Percentiles rank a stretch among this genome's conserved stretches.
phyloP scores from a whole-genome alignment of 1,140 invertebrate species.

The Saccostrea cuccullata region DNA sequence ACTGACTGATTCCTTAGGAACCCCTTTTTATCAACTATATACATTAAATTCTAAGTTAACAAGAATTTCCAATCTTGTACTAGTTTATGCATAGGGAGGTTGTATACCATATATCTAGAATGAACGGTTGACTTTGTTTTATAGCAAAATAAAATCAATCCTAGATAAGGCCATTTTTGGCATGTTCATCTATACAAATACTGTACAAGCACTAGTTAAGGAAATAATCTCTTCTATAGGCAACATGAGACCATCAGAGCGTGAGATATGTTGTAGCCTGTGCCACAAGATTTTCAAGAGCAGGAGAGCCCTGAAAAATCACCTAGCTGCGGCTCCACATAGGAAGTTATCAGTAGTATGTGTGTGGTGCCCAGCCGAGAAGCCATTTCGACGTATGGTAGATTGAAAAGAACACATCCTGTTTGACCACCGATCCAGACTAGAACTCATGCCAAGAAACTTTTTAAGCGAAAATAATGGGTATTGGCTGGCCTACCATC shows the following conservation, averaged over 20 bases:
- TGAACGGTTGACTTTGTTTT: not conserved
- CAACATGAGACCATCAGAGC: too few relatives aligned
- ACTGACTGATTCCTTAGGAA: too few relatives aligned
- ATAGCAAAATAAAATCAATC: not conserved
- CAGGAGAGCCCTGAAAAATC: not conserved
- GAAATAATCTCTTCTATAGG: not conserved
- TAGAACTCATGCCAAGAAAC: too few relatives aligned
- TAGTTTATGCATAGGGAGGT: too few relatives aligned
- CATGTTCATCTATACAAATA: not conserved
- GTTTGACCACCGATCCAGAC: not conserved
- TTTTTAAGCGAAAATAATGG: too few relatives aligned
- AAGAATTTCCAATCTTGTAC: not conserved
- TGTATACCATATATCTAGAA: not conserved
- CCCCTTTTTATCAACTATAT: not conserved
- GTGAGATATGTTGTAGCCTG: not conserved
- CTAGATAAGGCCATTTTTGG: not conserved
- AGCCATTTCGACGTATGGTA: not conserved
- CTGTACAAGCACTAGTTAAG: not conserved
- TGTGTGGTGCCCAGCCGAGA: not conserved
- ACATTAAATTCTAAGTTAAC: not conserved
- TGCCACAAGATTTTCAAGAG: not conserved
- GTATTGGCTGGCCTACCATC: too few relatives aligned
- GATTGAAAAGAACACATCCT: not conserved
- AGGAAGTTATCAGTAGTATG: not conserved
- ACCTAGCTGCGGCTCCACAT: not conserved